Conservation (phyloP, 37 sponge, comb jelly and placozoan genomes). For the Ianthella basta region DNA sequence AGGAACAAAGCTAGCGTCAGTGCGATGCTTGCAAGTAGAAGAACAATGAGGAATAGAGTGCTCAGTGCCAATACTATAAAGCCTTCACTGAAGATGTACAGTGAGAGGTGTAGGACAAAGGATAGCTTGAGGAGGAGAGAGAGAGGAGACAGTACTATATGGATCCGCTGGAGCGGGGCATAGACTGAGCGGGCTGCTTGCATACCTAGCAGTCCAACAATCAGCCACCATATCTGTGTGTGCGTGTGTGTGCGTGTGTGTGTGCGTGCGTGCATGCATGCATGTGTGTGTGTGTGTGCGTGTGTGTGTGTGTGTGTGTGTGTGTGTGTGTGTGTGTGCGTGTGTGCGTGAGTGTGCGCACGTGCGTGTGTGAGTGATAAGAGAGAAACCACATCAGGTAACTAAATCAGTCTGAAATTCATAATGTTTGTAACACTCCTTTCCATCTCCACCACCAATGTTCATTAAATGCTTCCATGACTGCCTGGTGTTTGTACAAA, state of each 20-base stretch:
- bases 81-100: neutral
- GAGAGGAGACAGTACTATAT: neutral
- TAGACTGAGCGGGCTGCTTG: no score
- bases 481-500: no score
- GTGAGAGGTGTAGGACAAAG: neutral
- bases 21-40: neutral
- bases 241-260: neutral
- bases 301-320: slow-evolving; percentile 23
- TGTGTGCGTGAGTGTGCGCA: no score
- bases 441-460: no score
- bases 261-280: neutral
- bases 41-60: neutral
- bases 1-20: neutral
- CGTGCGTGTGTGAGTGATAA: no score
- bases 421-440: no score
- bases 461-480: no score
- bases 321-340: neutral
- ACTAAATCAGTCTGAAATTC: no score
- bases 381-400: no score
- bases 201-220: no score
- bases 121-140: neutral
- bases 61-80: neutral
- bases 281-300: slow-evolving; percentile 22
- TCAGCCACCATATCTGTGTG: neutral
- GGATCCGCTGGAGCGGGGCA: no score